Percentiles rank a stretch among this genome's conserved stretches.
Evolutionary conservation across 2,797 vertebrate species (phyloP).

Genomic region (Xenops minutus): DNA sequence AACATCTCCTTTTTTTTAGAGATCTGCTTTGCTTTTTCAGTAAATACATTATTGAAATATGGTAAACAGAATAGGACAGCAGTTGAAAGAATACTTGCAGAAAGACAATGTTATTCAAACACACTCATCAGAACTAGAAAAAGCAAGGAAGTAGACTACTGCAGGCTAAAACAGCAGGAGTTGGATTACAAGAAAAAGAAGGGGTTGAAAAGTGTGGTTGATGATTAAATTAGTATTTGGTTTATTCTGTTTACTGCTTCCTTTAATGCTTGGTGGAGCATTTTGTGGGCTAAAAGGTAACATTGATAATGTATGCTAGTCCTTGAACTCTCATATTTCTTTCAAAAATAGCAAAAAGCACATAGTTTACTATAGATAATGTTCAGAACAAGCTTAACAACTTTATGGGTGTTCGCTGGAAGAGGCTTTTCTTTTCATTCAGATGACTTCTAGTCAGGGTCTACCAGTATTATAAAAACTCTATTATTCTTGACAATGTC

Average conservation of each 20-base stretch:
- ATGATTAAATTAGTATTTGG: not conserved
- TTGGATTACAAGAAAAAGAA: not conserved
- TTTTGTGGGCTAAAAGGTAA: not conserved
- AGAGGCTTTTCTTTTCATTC: not conserved
- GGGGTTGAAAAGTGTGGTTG: not conserved
- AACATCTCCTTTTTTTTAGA: not conserved
- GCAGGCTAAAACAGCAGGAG: not conserved
- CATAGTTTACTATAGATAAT: not conserved
- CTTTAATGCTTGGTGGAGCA: not conserved
- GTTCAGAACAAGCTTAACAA: not conserved
- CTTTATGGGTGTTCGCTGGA: not conserved
- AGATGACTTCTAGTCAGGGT: not conserved
- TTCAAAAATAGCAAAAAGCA: not conserved
- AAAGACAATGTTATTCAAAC: not conserved
- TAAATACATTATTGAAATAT: not conserved
- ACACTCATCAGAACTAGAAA: not conserved
- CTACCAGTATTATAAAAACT: no score
- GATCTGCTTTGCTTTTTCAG: not conserved
- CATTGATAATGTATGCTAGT: not conserved
- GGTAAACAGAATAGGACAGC: not conserved
- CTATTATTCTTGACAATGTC: not conserved
- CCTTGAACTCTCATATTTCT: not conserved
- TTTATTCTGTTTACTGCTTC: not conserved
- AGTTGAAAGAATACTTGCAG: not conserved
- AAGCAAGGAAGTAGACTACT: not conserved